Conservation (phyloP, 2,113 vertebrate species). For the Entomyzon cyanotis region DNA sequence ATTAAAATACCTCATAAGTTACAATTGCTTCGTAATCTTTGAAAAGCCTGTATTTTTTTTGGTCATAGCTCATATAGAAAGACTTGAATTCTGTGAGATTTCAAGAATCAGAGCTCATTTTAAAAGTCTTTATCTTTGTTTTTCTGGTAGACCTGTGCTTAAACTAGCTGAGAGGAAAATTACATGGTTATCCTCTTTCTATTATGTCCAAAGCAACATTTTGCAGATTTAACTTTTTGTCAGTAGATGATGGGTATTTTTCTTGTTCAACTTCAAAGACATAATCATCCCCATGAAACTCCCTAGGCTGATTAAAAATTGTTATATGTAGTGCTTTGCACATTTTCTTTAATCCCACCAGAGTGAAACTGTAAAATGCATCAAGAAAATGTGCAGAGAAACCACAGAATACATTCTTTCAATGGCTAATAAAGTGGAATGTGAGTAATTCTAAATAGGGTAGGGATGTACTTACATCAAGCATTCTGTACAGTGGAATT, state of each 20-base stretch:
- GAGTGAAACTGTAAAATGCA: not conserved
- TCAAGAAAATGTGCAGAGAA: not conserved
- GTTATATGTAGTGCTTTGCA: accelerated
- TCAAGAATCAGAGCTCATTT: not conserved
- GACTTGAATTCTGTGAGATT: not conserved
- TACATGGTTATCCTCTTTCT: not conserved
- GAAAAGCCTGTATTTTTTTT: not conserved
- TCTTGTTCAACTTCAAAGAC: not conserved
- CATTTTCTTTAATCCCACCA: not conserved
- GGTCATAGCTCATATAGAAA: not conserved
- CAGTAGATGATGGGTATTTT: not conserved
- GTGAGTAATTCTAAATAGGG: not conserved
- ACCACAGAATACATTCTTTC: not conserved
- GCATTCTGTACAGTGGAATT: not conserved
- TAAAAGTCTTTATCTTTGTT: not conserved
- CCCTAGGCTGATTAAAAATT: not conserved
- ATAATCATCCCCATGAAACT: not conserved
- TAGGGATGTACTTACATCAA: not conserved
- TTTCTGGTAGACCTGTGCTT: not conserved
- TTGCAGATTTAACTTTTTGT: not conserved
- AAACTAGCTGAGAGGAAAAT: not conserved
- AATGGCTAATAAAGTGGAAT: not conserved
- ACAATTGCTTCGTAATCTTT: not conserved
- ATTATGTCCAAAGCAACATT: not conserved
- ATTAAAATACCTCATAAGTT: not conserved